Evolutionary conservation across 35 echinoderm and acorn worm genomes (phyloP), one percentile per base, ranked within the genome.

Genomic region (Anneissia japonica): DNA sequence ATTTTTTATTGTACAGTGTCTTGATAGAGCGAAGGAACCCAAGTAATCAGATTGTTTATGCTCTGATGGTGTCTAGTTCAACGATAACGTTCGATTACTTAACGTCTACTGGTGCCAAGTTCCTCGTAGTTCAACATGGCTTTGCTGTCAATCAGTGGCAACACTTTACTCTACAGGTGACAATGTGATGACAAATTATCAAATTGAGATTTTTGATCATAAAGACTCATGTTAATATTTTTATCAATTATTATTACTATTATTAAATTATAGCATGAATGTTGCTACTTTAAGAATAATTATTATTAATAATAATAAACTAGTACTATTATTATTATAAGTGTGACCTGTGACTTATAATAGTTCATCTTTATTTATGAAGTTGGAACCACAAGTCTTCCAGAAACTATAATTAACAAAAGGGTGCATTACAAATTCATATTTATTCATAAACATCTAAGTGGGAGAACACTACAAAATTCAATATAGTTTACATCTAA

Each of bases 131-230:
- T 74, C 95, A 88, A 39, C 51, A 76, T 73, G 83, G 89, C 28
- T 32, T 97, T 29, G 39, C 46, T n/a, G 75, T 88, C 78, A 78
- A 81, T 28, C 85, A 79, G 32, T 97, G 95, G 95, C 91, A 92
- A 39, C 91, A 97, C 80, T 19, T 97, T 64, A 89, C 86, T 9
- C 36, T 97, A 17, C 95, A 97, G 89, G 95, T 93, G 85, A 72
- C 10, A 32, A 35, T 12, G 34, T n/a, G 0, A 26, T 0, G 23
- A n/a, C 17, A 38, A 0, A 21, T 33, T 1, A 21, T 38, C n/a
- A 31, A 16, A 34, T 17, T 38, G 14, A 29, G 14, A 16, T n/a
- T 17, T 86, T 2, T 30, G 13, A 14, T 32, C 7, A 16, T 46
- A 29, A 38, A 30, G 4, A 83, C 32, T 17, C 29, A 82, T 34